Percentiles rank a stretch among this genome's conserved stretches.
These are phyloP conservation scores for Mermis nigrescens DNA, from an alignment of 2,888 invertebrate genomes.

Conservation along the genomic window DNA sequence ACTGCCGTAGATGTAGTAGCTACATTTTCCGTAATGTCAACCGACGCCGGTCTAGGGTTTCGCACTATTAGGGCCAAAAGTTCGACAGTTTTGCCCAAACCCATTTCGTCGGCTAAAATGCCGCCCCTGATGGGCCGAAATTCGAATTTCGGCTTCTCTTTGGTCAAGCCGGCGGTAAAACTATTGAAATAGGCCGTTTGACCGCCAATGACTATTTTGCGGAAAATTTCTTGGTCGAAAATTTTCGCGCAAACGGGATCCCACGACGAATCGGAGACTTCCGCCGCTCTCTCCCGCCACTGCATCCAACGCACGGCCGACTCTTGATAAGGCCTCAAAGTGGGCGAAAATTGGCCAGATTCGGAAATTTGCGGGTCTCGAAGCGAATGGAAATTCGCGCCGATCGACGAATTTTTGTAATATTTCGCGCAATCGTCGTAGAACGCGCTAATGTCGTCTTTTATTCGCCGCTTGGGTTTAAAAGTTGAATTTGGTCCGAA, in stretches of 20 bases:
- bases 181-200: not conserved
- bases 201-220: not conserved
- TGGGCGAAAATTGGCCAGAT: no score
- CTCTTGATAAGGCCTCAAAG: constrained; percentile 33
- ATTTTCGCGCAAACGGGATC: not conserved
- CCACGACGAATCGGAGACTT: no score
- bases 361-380: no score
- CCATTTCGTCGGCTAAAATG: constrained; percentile 60
- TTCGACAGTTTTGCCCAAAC: constrained; percentile 59
- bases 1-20: not conserved
- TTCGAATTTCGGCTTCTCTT: not conserved
- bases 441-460: no score
- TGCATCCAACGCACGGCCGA: constrained; percentile 36
- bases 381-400: no score
- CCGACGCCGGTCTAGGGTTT: constrained; percentile 34
- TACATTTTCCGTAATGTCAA: not conserved
- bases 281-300: constrained; percentile 21
- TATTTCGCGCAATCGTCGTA: no score
- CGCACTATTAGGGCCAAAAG: constrained; percentile 46
- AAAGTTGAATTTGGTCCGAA: no score
- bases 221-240: not conserved
- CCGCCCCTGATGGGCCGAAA: constrained; percentile 39
- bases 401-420: no score
- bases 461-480: no score
- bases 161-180: not conserved